Evolutionary conservation across 2,113 vertebrate species (phyloP).

Genomic region (Patagioenas fasciata): DNA sequence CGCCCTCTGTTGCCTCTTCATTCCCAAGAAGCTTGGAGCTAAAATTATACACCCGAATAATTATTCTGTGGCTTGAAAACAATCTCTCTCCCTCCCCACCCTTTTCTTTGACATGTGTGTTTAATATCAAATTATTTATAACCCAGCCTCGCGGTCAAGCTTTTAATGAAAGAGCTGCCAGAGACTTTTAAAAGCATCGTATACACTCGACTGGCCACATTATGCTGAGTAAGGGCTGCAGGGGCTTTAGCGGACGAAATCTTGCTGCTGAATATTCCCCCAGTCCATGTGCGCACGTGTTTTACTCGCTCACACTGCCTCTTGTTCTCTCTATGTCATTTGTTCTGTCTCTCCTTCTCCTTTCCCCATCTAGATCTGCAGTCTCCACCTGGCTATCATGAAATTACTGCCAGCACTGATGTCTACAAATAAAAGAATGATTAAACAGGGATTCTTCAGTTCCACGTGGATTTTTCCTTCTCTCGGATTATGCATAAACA

Average conservation of each 20-base stretch:
- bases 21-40: constrained; percentile 35
- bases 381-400: not conserved
- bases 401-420: constrained; percentile 17
- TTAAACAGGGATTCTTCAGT: constrained; percentile 57
- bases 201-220: constrained; percentile 29
- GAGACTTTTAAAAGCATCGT: constrained; percentile 44
- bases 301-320: not conserved
- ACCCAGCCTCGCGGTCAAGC: constrained; percentile 34
- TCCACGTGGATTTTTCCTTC: constrained; percentile 33
- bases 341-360: not conserved
- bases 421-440: constrained; percentile 55
- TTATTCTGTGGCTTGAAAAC: constrained; percentile 62
- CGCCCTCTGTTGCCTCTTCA: not conserved
- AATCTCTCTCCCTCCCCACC: constrained; percentile 18
- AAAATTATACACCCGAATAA: constrained; percentile 61
- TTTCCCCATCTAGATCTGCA: constrained; percentile 14
- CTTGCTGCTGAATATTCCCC: constrained; percentile 15
- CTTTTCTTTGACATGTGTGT: constrained; percentile 36
- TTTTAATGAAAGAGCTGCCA: constrained; percentile 59
- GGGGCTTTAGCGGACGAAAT: not conserved
- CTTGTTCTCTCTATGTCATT: not conserved
- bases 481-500: constrained; percentile 26
- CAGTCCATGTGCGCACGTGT: not conserved
- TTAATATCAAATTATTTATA: constrained; percentile 74
- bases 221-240: constrained; percentile 59